A percentile compares a stretch with the other conserved stretches of the same genome.
Conservation (phyloP, 2,797 vertebrate genomes). For the Coregonus sp. region DNA sequence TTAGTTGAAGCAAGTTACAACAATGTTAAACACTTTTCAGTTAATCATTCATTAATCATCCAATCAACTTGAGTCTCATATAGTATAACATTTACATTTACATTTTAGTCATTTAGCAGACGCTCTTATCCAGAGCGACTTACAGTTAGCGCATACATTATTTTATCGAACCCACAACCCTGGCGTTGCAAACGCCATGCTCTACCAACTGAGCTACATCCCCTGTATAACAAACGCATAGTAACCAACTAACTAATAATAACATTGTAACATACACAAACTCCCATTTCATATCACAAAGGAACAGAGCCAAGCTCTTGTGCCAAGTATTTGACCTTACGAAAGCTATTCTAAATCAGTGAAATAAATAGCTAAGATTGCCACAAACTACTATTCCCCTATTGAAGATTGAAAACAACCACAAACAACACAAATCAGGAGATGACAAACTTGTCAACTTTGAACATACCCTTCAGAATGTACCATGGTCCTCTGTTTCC, state of each 20-base stretch:
- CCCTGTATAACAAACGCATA: not conserved
- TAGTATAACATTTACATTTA: not conserved
- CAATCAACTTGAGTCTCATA: not conserved
- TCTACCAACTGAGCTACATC: too few species aligned
- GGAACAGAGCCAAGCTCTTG: not conserved
- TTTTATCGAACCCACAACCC: too few species aligned
- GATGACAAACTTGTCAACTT: not conserved
- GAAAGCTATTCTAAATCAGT: slow-evolving; percentile 1
- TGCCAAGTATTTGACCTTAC: not conserved
- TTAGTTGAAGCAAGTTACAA: not conserved
- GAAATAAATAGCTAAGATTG: slow-evolving; percentile 43
- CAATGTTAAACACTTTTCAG: not conserved
- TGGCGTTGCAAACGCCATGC: too few species aligned
- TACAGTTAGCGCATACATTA: too few species aligned
- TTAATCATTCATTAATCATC: slow-evolving; percentile 1
- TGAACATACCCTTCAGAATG: slow-evolving; percentile 82
- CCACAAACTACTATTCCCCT: slow-evolving; percentile 45
- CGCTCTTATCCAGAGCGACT: too few species aligned
- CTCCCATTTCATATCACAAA: not conserved
- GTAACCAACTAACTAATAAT: not conserved
- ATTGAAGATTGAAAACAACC: slow-evolving; percentile 48
- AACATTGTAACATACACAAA: not conserved
- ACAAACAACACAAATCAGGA: slow-evolving; percentile 20
- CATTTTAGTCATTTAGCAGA: too few species aligned
- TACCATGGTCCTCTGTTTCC: slow-evolving; percentile 72